These are phyloP conservation scores for Ascidia mentula DNA, from an alignment of 23 tunicate species.

Conservation along the genomic window DNA sequence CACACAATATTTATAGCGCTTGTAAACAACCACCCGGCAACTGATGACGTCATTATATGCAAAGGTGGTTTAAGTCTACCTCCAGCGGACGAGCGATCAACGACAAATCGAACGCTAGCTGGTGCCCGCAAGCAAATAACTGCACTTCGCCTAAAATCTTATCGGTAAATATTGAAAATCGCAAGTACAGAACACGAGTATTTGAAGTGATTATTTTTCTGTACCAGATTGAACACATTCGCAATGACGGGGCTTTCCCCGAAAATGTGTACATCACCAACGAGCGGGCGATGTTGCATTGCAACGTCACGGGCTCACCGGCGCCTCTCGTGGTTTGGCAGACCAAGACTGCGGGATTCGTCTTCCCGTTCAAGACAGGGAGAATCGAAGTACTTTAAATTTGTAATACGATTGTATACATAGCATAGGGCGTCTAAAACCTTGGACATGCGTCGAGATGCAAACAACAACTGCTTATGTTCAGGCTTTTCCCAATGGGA, in stretches of 20 bases:
- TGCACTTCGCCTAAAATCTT: neutral
- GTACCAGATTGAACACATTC: neutral
- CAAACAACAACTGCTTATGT: too few species aligned
- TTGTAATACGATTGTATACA: too few species aligned
- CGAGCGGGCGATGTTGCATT: slow-evolving; percentile 36
- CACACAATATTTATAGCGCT: neutral
- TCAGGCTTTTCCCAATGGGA: slow-evolving; percentile 44
- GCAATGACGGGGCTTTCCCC: neutral
- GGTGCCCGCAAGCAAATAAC: slow-evolving; percentile 2
- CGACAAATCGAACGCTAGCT: neutral
- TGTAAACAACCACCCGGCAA: too few species aligned
- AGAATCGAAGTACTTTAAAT: slow-evolving; percentile 52
- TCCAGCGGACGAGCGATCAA: slow-evolving; percentile 38
- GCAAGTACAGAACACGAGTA: neutral
- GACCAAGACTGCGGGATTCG: slow-evolving; percentile 51
- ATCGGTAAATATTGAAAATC: neutral
- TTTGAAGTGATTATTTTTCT: neutral
- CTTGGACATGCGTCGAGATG: too few species aligned
- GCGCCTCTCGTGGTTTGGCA: slow-evolving; percentile 45
- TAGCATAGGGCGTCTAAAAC: too few species aligned
- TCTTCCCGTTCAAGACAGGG: slow-evolving; percentile 34
- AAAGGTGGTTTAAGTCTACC: slow-evolving; percentile 44
- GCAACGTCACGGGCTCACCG: slow-evolving; percentile 45
- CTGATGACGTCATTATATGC: neutral
- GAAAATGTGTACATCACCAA: slow-evolving; percentile 23